Base-by-base conservation (phyloP, 2,113 vertebrate genomes). In the Cyprinodon variegatus region DNA sequence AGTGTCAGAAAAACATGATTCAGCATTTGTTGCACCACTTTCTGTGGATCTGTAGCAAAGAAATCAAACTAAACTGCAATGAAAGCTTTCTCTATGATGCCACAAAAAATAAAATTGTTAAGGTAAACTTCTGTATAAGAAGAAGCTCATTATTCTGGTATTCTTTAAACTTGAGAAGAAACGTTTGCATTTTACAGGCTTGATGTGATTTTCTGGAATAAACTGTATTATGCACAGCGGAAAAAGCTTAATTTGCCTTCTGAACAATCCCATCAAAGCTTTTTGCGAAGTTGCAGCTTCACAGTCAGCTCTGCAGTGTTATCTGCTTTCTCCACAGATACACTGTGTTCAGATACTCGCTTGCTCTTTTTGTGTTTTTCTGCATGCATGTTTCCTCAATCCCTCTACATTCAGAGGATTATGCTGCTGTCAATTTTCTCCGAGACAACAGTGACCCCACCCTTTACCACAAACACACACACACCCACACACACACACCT, bases 371-470 rank as follows among this genome's bases (percentile, higher is more conserved):
- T 0, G 50, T 20, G 50, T 45, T 29, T 29, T 29, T 29, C 43
- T 45, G 43, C 43, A 45, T 10, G 43, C 43, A 45, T n/a, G 17
- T 53, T 53, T 53, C 50, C 50, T 53, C 17, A 15, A 53, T 41
- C 50, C 17, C 50, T 17, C 50, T n/a, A n/a, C 50, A 20, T 20
- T 53, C 20, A 15, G 20, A 53, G 50, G 50, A 53, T 53, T 53
- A 20, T 6, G 5, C 50, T 20, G 68, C 71, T 3, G 5, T 68
- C 78, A 45, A 4, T 53, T 70, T 77, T 76, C 65, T 67, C 61
- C 50, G 39, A 38, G 63, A 65, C 64, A 81, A 76, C 72, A 14
- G 63, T 6, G 48, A 53, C 61, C 14, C 70, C 60, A 36, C 60
- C 48, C 39, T 39, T 38, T 22, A 11, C 46, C 77, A 38, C 64